A percentile compares a stretch with the other conserved stretches of the same genome.
phyloP scores from a whole-genome alignment of 92 coral and sea anemone species.

The Pocillopora meandrina region DNA sequence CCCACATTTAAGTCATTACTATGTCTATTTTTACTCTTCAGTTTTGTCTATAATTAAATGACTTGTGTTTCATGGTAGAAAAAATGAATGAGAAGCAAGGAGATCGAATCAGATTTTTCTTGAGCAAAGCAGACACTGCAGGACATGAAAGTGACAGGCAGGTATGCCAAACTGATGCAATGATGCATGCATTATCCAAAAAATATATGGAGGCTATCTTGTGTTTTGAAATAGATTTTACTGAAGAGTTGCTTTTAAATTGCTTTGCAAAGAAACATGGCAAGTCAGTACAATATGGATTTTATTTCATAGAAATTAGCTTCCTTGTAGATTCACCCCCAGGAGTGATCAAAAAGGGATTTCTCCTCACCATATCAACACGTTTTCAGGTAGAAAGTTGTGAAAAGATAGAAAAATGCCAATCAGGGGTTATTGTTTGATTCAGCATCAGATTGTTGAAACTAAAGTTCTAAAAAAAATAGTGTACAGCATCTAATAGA shows the following conservation, averaged over 20 bases:
- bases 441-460: no score
- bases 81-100: constrained; percentile 83
- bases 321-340: no score
- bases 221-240: no score
- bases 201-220: neutral
- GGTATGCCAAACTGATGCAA: constrained; percentile 44
- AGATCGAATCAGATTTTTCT: constrained; percentile 87
- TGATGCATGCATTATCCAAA: neutral
- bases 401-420: no score
- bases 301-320: no score
- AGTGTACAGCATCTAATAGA: neutral
- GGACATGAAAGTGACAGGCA: constrained; percentile 99
- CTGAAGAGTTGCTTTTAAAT: no score
- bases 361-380: no score
- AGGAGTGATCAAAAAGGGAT: no score
- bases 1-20: neutral
- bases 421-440: no score
- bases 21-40: neutral
- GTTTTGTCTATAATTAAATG: neutral
- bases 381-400: no score
- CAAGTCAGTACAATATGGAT: no score
- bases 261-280: no score
- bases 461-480: neutral
- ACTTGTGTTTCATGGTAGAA: constrained; percentile 46
- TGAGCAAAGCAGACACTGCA: constrained; percentile 98